A percentile compares a stretch with the other conserved stretches of the same genome.
These are phyloP conservation scores for Eriocheir sinensis DNA, from an alignment of 1,140 invertebrate genomes.

Conservation along the genomic window DNA sequence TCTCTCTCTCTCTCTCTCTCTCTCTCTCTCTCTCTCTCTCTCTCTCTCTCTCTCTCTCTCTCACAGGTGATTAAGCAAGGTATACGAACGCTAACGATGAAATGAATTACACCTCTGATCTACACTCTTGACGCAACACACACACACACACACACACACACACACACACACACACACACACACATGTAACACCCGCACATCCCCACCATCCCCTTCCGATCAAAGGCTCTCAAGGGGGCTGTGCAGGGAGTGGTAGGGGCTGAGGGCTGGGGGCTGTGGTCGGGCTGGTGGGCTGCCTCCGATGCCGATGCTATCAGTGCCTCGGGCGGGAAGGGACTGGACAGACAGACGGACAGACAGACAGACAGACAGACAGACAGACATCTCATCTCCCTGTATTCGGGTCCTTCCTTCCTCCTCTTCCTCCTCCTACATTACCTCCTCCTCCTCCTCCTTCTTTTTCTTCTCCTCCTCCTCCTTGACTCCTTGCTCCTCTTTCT, in stretches of 20 bases:
- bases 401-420: not conserved
- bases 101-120: not conserved
- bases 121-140: not conserved
- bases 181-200: not conserved
- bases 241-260: not conserved
- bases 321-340: not conserved
- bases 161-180: not conserved
- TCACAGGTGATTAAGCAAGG: not conserved
- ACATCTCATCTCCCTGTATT: not conserved
- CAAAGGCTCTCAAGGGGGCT: not conserved
- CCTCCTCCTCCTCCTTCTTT: too few species aligned
- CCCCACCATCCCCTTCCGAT: not conserved
- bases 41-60: not conserved
- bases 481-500: too few species aligned
- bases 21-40: not conserved
- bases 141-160: constrained; percentile 33
- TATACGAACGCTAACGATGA: not conserved
- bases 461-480: not conserved
- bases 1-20: not conserved
- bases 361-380: too few species aligned
- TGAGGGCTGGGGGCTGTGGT: not conserved
- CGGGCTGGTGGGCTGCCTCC: not conserved
- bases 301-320: not conserved
- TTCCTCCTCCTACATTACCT: too few species aligned
- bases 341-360: too few species aligned